A percentile compares a stretch with the other conserved stretches of the same genome.
phyloP scores from a whole-genome alignment of 2,888 invertebrate genomes.

The Acanthopleura granulata region DNA sequence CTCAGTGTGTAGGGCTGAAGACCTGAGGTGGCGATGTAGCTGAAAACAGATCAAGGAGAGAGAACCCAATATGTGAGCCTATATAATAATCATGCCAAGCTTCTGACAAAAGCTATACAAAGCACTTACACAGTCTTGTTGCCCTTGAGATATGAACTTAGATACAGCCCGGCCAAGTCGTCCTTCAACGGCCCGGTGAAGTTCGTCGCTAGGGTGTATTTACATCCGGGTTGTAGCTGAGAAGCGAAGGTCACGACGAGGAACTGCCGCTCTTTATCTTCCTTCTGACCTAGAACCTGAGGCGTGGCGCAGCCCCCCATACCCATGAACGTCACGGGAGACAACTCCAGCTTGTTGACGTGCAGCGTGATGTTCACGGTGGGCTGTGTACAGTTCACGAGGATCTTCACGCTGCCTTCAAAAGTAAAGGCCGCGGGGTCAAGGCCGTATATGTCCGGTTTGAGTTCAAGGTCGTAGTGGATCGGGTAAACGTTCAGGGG shows the following conservation, averaged over 20 bases:
- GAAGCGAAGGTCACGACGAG: constrained; percentile 75
- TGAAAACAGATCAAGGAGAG: too few relatives aligned
- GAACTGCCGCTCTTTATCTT: constrained; percentile 57
- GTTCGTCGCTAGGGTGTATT: constrained; percentile 79
- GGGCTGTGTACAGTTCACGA: constrained; percentile 32
- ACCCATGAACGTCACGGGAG: constrained; percentile 25
- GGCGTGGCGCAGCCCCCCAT: constrained; percentile 26
- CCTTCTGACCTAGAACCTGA: constrained; percentile 22
- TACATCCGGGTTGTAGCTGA: constrained; percentile 74
- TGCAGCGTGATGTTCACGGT: constrained; percentile 51
- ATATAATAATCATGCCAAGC: too few relatives aligned
- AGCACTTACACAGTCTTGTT: constrained; percentile 45
- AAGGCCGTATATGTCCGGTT: constrained; percentile 51
- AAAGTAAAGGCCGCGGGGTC: constrained; percentile 50
- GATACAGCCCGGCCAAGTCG: constrained; percentile 50
- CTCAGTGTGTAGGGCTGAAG: neutral
- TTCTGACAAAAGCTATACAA: too few relatives aligned
- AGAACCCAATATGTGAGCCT: too few relatives aligned
- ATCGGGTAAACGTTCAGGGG: constrained; percentile 46
- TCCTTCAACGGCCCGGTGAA: constrained; percentile 80
- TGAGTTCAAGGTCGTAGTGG: constrained; percentile 50
- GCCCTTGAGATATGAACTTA: constrained; percentile 44
- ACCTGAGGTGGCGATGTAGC: too few relatives aligned
- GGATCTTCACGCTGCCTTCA: constrained; percentile 46
- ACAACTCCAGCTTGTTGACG: constrained; percentile 43